Evolutionary conservation across 2,113 vertebrate genomes (phyloP).

Genomic region (Toxotes chatareus): DNA sequence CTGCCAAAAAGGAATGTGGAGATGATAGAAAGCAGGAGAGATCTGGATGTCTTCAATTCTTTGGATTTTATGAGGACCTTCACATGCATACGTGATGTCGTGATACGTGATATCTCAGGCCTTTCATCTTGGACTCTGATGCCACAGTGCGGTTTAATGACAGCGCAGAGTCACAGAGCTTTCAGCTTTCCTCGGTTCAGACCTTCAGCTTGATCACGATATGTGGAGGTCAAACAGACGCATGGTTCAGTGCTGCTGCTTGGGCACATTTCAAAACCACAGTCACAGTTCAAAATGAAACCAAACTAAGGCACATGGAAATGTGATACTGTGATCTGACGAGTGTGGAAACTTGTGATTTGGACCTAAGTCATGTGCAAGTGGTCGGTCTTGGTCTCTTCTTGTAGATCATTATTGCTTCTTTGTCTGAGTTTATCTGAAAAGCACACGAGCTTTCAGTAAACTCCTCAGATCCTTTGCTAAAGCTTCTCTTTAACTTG

Average conservation of each 20-base stretch:
- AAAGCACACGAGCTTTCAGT: neutral
- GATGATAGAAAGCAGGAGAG: constrained; percentile 43
- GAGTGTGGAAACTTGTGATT: neutral
- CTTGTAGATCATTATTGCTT: constrained; percentile 4
- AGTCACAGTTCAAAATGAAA: neutral
- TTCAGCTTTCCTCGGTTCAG: neutral
- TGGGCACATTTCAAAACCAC: neutral
- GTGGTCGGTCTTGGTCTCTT: neutral
- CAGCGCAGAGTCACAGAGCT: neutral
- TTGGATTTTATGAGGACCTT: constrained; percentile 2
- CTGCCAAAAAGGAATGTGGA: constrained; percentile 37
- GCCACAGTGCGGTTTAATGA: neutral
- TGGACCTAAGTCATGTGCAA: neutral
- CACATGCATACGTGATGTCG: neutral
- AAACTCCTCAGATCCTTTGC: constrained; percentile 48
- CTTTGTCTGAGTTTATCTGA: constrained; percentile 19
- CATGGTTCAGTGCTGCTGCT: neutral
- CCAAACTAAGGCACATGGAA: neutral
- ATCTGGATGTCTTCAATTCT: neutral
- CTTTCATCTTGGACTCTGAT: neutral
- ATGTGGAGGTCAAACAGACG: neutral
- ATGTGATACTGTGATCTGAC: neutral
- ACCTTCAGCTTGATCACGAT: neutral
- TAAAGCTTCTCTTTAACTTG: constrained; percentile 44
- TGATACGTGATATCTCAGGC: neutral